Base-by-base conservation (phyloP, 2,113 vertebrate species). In the Anseranas semipalmata region DNA sequence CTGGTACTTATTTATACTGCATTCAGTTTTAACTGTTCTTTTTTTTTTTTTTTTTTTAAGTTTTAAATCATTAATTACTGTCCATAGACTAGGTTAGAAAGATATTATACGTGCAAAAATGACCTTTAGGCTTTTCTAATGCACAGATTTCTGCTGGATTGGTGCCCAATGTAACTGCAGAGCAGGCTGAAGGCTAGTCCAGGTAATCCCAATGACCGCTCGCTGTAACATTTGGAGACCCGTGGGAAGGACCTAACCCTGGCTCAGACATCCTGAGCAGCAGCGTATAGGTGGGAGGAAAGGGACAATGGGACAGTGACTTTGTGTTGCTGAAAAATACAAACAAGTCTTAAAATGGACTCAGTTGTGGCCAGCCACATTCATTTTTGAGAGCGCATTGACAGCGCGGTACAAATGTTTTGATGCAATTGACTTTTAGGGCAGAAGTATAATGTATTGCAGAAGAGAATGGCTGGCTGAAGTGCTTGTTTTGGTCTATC, bases 1-100 rank as follows among this genome's bases (percentile, higher is more conserved):
- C 85, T 94, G 76, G 53, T 97, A 91, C 97, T 96, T 97, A 95
- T 95, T 95, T 95, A 62, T 90, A 94, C 71, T 56, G 25, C 46
- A 20, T 95, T 94, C 86, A 70, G 86, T 96, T 97, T 96, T 96
- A 84, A 78, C 63, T 95, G 84, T 72, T 48, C 2, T 46, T 85
- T 94, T 95, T 41, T 3, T 39, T 85, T 96, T 95, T 41, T 94
- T 95, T 41, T 3, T 39, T 85, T 96, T 95, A 37, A 55, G 39
- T 41, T 21, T 89, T 73, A 82, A 89, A 89, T 79, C 74, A 63
- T 89, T 89, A 95, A 87, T 94, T 96, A 85, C 63, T 89, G 67
- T 83, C 78, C 55, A 17, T 30, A 53, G 53, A 35, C 50, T 43
- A 41, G 45, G 74, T 46, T 87, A 93, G 77, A 72, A 89, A 79